These are phyloP conservation scores for Iguana delicatissima DNA, from an alignment of 2,797 vertebrate genomes.

Conservation along the genomic window DNA sequence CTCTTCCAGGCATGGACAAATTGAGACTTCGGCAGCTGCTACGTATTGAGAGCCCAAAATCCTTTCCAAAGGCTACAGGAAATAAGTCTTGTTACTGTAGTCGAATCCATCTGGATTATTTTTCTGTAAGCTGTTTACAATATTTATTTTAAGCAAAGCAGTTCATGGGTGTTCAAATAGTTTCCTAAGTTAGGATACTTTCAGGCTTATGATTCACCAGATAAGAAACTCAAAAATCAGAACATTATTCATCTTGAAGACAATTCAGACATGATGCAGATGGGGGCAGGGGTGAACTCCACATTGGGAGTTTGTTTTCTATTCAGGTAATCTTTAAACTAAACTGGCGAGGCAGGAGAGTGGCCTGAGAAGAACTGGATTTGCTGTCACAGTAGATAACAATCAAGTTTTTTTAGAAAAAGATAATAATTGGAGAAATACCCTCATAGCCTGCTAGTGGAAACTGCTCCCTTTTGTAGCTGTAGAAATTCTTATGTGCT, in stretches of 20 bases:
- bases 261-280: background rate
- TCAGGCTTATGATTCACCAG: background rate
- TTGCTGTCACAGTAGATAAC: background rate
- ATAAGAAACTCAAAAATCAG: conserved; percentile 6
- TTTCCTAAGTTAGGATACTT: background rate
- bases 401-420: background rate
- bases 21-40: conserved; percentile 24
- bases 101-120: conserved; percentile 28
- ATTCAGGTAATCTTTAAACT: conserved; percentile 22
- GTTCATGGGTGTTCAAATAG: background rate
- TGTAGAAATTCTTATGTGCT: conserved; percentile 17
- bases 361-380: background rate
- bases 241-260: background rate
- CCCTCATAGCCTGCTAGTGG: background rate
- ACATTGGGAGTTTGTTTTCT: conserved; percentile 12
- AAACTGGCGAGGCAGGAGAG: conserved; percentile 36
- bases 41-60: conserved; percentile 31
- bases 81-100: background rate
- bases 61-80: conserved; percentile 22
- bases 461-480: background rate
- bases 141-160: conserved; percentile 48
- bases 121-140: background rate
- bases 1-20: conserved; percentile 43
- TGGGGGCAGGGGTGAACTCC: background rate
- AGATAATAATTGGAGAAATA: background rate